Base-by-base conservation (phyloP, 2,888 invertebrate genomes). In the Cacoxenus indagator region DNA sequence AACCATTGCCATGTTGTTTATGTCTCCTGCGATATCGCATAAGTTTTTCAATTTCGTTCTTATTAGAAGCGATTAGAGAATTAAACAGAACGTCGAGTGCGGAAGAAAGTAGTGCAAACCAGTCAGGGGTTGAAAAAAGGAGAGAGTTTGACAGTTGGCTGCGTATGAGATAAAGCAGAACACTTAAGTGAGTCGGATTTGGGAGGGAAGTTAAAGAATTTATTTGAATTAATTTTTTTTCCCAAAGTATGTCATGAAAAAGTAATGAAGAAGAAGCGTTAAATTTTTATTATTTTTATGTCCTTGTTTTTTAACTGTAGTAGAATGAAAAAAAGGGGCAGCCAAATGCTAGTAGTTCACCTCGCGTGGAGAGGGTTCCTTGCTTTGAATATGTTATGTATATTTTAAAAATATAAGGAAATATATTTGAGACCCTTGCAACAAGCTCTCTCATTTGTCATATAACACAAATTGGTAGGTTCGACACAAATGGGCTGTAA, bases 41-140 rank as follows among this genome's bases (percentile, higher is more conserved):
- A 86, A 86, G 85, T 86, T 86, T 83, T 85, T 84, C 84, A 84
- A 85, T 85, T 83, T 84, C 78, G 79, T 82, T 83, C 83, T 86
- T 86, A 85, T 86, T 85, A 84, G 86, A 84, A 85, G 84, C 83
- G 86, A 86, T 86, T 86, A 86, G 85, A 83, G 81, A 75, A 68
- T 75, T 75, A 72, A 67, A 72, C 68, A 59, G 9, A 19, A 65
- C 37, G 17, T 62, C 54, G 37, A 62, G 54, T 67, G 61, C 27
- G 45, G 43, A 17, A 37, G 17, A 46, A 64, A 65, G 57, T 31
- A 68, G 19, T 24, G 17, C n/a, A 6, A 48, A n/a, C 6, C 11
- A 4, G 48, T 19, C n/a, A 48, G 9, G 22, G 19, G 17, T 9
- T 51, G 19, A 19, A 68, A 65, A 19, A 46, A 62, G 22, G 22